Conservation (phyloP, 2,113 vertebrate species). For the Nannospalax galili region DNA sequence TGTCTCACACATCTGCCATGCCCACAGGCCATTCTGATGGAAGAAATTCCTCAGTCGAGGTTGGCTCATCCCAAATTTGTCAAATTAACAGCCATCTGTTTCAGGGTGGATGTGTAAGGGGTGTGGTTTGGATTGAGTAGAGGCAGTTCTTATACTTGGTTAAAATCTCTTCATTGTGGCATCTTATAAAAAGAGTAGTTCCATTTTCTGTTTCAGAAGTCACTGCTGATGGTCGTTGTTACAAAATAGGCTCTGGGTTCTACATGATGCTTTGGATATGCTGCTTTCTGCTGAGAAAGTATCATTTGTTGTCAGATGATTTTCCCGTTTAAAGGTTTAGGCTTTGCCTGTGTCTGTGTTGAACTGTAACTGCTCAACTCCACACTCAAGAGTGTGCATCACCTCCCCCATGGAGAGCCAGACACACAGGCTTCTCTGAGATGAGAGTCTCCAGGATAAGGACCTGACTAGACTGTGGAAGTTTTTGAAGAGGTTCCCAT, state of each 20-base stretch:
- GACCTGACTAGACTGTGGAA: neutral
- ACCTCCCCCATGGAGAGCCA: neutral
- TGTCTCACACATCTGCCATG: too few relatives aligned
- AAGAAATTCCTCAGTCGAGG: too few relatives aligned
- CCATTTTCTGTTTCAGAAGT: neutral
- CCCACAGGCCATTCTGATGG: too few relatives aligned
- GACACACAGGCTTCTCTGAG: too few relatives aligned
- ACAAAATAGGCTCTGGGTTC: neutral
- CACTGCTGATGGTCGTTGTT: constrained; percentile 1
- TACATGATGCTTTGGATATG: neutral
- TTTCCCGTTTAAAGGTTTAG: neutral
- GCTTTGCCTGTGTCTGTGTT: neutral
- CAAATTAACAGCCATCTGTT: too few relatives aligned
- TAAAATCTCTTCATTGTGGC: neutral
- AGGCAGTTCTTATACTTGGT: neutral
- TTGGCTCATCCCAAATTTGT: too few relatives aligned
- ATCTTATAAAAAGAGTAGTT: neutral
- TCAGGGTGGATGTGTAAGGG: neutral
- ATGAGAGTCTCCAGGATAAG: neutral
- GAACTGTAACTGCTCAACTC: neutral
- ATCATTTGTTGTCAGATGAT: neutral
- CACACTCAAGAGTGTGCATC: neutral
- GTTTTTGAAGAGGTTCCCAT: neutral
- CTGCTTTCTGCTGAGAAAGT: neutral
- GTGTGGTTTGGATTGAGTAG: neutral